Evolutionary conservation across 2,888 invertebrate species (phyloP), one percentile per base, ranked within the genome.

Genomic region (Anorthoa munda): DNA sequence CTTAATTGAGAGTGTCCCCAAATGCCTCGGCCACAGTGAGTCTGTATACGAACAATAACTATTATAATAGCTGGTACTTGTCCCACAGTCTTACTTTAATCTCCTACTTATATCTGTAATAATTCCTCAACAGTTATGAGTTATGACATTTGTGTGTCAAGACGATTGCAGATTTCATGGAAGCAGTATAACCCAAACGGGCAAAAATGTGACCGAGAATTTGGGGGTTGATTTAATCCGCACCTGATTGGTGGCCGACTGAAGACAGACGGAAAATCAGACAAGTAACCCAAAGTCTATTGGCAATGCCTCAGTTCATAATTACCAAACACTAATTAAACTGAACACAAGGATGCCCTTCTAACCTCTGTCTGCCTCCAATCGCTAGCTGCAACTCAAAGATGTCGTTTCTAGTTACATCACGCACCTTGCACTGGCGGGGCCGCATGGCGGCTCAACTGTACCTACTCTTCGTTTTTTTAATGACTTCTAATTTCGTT

Each of bases 311-410:
- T 63, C 56, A 15, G 21, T 46, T 11, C 86, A 86, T 85, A 85
- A 90, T 90, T 89, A 90, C 85, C 58, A 77, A 79, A 77, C 80
- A 84, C 86, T 90, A 89, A 91, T 90, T 91, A 89, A 90, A 88
- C 88, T 86, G 80, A 87, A 88, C 83, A 80, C 69, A 87, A 85
- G 87, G 88, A 88, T 83, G 81, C 69, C 66, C 72, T 66, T 65
- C 75, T 21, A 2, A 15, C 50, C 72, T 59, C 55, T 66, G 46
- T 18, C 31, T 17, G 13, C 11, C 50, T 50, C 15, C 18, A 23
- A 23, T 17, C 12, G 56, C 69, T 66, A 23, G 31, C 68, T 68
- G 71, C 48, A 76, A 66, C 68, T 67, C 61, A 60, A 61, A 75
- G 72, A 72, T 72, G 58, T 70, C 67, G 50, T 75, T 72, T 31